phyloP scores from a whole-genome alignment of 2,113 vertebrate genomes.

The Narcine bancroftii region DNA sequence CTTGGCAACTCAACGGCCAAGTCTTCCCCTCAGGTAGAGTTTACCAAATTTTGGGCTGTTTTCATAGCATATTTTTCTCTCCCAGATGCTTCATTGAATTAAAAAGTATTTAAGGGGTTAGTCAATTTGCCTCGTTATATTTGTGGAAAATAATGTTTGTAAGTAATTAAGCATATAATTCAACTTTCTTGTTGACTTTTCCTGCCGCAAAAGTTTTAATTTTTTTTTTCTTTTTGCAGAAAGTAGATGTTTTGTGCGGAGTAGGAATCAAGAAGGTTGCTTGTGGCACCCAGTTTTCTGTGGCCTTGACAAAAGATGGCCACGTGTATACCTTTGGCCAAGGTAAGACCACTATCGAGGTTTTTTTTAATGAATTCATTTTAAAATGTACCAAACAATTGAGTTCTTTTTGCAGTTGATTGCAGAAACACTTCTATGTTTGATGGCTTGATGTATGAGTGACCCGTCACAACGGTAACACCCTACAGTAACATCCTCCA shows the following conservation, averaged over 20 bases:
- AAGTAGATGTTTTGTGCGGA: constrained; percentile 74
- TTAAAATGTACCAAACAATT: constrained; percentile 1
- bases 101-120: not conserved
- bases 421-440: not conserved
- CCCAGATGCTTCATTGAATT: not conserved
- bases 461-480: no score
- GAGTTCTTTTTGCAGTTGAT: not conserved
- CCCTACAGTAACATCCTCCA: no score
- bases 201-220: not conserved
- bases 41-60: not conserved
- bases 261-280: constrained; percentile 74
- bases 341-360: constrained; percentile 51
- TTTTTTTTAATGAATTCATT: not conserved
- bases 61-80: not conserved
- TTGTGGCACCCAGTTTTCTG: constrained; percentile 76
- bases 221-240: constrained; percentile 49
- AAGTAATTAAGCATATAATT: not conserved
- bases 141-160: not conserved
- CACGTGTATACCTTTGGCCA: constrained; percentile 74
- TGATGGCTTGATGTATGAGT: not conserved
- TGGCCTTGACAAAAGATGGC: constrained; percentile 70
- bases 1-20: constrained; percentile 75
- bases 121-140: not conserved
- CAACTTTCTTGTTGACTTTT: not conserved
- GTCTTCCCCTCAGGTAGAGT: constrained; percentile 68